phyloP scores from a whole-genome alignment of 2,888 invertebrate species.

The Drosophila anceps region DNA sequence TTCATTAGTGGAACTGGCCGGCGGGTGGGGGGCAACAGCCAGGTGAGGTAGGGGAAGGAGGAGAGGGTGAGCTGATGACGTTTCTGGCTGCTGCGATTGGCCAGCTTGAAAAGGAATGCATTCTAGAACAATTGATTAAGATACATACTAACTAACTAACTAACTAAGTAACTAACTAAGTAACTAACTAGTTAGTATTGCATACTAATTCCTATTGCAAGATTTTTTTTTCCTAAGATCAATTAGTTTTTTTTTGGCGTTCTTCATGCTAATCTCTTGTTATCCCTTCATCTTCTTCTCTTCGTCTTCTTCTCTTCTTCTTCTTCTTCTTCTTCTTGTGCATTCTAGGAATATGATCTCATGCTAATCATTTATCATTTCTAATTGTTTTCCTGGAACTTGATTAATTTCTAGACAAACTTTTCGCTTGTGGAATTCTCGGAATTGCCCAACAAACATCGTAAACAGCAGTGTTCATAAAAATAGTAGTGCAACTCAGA shows the following conservation, averaged over 20 bases:
- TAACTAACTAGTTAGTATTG: not conserved
- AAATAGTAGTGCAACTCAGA: no score
- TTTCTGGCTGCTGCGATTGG: not conserved
- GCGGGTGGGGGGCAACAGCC: not conserved
- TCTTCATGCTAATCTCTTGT: not conserved
- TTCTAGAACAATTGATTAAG: not conserved
- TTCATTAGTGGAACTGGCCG: slow-evolving; percentile 23
- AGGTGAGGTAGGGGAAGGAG: not conserved
- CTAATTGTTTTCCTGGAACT: slow-evolving; percentile 3
- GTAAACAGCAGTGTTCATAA: no score
- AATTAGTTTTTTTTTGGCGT: not conserved
- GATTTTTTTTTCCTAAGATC: not conserved
- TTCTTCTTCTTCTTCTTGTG: not conserved
- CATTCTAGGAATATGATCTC: not conserved
- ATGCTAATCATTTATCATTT: not conserved
- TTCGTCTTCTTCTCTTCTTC: no score
- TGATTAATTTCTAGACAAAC: slow-evolving; percentile 1
- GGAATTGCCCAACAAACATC: not conserved
- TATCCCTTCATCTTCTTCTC: no score
- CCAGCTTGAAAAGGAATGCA: not conserved
- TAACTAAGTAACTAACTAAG: not conserved
- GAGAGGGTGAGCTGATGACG: not conserved
- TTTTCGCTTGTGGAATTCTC: not conserved
- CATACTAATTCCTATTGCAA: not conserved
- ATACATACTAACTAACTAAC: not conserved